Evolutionary conservation across 2,888 invertebrate genomes (phyloP), one percentile per base, ranked within the genome.

Genomic region (Apodemia zela): DNA sequence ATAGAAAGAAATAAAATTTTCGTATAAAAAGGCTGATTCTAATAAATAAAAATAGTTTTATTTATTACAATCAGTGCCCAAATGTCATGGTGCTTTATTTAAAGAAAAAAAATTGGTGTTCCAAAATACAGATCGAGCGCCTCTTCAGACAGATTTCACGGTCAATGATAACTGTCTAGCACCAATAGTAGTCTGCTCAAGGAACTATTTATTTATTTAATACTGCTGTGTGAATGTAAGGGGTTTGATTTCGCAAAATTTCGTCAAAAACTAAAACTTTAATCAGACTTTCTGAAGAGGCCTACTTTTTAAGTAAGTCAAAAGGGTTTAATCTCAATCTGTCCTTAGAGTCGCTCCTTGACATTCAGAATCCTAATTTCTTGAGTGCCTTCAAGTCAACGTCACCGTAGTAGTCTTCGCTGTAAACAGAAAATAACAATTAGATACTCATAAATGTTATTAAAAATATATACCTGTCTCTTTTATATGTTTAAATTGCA

Each of bases 321-420:
- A 79, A 79, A 65, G 82, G 87, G 72, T 89, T 88, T 65, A 90
- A 78, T 79, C 85, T 89, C 76, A 89, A 84, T 82, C 87, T 90
- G 85, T 84, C 82, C 80, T 89, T 89, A 71, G 89, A 89, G 87
- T 74, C 83, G 85, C 88, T 84, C 84, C 89, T 82, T 76, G 85
- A 77, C 88, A 90, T 93, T 91, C 90, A 94, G 88, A 93, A 94
- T 81, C 96, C 97, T 89, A 95, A 89, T 85, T 97, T 97, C 93
- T 95, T 96, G 79, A 97, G 92, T 66, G 96, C 95, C 90, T 97
- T 97, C 73, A 97, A 93, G 87, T 97, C 97, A 77, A 97, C 95
- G 81, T 97, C 97, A 73, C 97, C 97, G 86, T 97, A 97, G 93
- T 97, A 97, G 91, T 97, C 97, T 93, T 97, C 97, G 90, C 97